Conservation (phyloP, 1,140 invertebrate genomes). For the Drosophila pseudoobscura region DNA sequence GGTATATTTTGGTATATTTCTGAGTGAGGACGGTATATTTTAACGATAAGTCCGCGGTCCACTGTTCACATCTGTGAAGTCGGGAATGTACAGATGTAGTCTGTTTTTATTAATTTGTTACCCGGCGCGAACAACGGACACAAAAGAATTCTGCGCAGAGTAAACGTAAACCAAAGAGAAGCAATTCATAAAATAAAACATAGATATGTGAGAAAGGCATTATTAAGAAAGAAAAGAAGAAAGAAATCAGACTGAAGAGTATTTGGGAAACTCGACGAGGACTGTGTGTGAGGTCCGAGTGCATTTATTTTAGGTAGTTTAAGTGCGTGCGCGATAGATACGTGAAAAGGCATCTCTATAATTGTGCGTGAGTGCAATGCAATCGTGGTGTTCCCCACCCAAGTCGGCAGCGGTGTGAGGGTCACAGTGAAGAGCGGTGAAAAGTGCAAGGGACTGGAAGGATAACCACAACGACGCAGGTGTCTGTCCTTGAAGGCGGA, state of each 20-base stretch:
- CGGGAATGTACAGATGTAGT: too few relatives aligned
- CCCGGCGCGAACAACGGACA: neutral
- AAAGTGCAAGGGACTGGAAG: neutral
- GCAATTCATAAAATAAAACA: neutral
- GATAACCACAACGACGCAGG: constrained; percentile 8
- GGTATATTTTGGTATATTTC: too few relatives aligned
- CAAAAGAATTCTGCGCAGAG: neutral
- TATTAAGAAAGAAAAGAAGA: too few relatives aligned
- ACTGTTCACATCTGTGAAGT: too few relatives aligned
- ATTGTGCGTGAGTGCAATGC: constrained; percentile 7
- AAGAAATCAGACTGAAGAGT: too few relatives aligned
- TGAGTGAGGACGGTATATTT: too few relatives aligned
- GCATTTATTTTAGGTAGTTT: constrained; percentile 12
- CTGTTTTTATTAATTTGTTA: too few relatives aligned
- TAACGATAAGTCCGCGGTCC: too few relatives aligned
- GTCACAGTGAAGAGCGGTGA: constrained; percentile 22
- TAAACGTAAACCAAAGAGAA: neutral
- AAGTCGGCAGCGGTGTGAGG: neutral
- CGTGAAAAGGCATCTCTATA: constrained; percentile 30
- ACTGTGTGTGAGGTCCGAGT: too few relatives aligned
- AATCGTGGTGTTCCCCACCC: constrained; percentile 23
- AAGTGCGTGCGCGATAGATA: constrained; percentile 1
- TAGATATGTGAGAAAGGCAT: neutral
- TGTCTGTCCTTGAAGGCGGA: too few relatives aligned
- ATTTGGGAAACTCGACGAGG: too few relatives aligned